Base-by-base conservation (phyloP, 1,140 invertebrate species). In the Diorhabda sublineata region DNA sequence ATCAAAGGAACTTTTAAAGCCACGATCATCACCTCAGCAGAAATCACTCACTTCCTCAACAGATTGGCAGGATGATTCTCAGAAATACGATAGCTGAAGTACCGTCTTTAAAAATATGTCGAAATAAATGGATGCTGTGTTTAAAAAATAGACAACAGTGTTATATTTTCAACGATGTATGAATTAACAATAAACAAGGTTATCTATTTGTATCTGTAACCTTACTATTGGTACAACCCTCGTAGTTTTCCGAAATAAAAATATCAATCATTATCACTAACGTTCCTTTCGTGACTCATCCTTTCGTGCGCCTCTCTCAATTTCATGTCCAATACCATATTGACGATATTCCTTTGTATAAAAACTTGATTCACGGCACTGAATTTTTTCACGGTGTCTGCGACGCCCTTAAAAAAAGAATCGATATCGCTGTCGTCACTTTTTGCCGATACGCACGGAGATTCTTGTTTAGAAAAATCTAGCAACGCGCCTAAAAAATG, bases 241-340 rank as follows among this genome's bases (percentile, higher is more conserved):
- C 52, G 52, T 1, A 26, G 1, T 26, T 26, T 26, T n/a, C 2
- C n/a, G 52, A n/a, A 56, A 56, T 56, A n/a, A 56, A 56, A 56
- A 56, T 56, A 56, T 56, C 52, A 59, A 11, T 42, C n/a, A 59
- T 59, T 59, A 5, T 59, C 41, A 11, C 9, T 11, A 11, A 11
- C 5, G 5, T 42, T 5, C 5, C 58, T 11, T 7, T 5, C 5
- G 26, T 3, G 8, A 11, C 26, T 60, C 11, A 11, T 11, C 4
- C 9, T 56, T 43, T 65, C 65, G 4, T 60, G 57, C n/a, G 58
- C 58, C 45, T 69, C 61, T 11, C 42, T 65, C 3, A 69, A 42
- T 62, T 69, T 69, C n/a, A 61, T 56, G 26, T 69, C 68, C 41
- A 69, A 52, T 9, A 69, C 68, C 43, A 69, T 64, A 61, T 69